Conservation (phyloP, 1,140 invertebrate genomes). For the Penaeus japonicus region DNA sequence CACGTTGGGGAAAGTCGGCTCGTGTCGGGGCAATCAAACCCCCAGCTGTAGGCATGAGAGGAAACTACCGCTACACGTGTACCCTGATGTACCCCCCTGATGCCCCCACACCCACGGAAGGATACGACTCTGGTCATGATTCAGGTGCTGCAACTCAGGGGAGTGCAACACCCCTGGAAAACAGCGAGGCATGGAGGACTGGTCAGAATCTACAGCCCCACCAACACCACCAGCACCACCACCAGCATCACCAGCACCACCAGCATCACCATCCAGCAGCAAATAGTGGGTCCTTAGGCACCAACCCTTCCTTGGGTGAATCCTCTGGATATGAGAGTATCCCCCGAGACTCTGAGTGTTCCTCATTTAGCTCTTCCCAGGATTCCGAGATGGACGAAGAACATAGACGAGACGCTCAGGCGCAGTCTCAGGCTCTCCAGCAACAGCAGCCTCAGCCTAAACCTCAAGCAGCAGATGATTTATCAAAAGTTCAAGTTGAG, state of each 20-base stretch:
- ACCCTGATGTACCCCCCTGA: constrained; percentile 52
- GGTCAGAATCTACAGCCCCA: constrained; percentile 78
- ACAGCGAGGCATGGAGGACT: constrained; percentile 63
- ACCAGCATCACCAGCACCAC: constrained; percentile 22
- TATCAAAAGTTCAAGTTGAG: constrained; percentile 49
- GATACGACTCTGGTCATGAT: constrained; percentile 82
- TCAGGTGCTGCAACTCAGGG: constrained; percentile 63
- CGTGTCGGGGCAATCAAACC: constrained; percentile 43
- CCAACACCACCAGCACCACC: constrained; percentile 67
- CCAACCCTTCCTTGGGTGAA: constrained; percentile 68
- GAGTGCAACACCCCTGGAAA: constrained; percentile 46
- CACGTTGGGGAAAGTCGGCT: constrained; percentile 49
- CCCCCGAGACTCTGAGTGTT: constrained; percentile 74
- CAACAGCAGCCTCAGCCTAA: constrained; percentile 25
- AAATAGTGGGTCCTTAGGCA: constrained; percentile 58
- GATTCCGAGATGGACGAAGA: constrained; percentile 69
- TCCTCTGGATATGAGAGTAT: constrained; percentile 91
- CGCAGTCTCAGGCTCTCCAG: constrained; percentile 20
- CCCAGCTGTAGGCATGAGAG: constrained; percentile 16
- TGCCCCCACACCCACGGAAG: constrained; percentile 65
- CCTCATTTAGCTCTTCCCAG: constrained; percentile 82
- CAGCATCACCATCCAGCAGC: constrained; percentile 50
- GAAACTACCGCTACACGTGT: constrained; percentile 51
- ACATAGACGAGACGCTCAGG: constrained; percentile 53
- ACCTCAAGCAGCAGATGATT: not conserved